Conservation (phyloP, 2,113 vertebrate genomes). For the Ameiurus melas region DNA sequence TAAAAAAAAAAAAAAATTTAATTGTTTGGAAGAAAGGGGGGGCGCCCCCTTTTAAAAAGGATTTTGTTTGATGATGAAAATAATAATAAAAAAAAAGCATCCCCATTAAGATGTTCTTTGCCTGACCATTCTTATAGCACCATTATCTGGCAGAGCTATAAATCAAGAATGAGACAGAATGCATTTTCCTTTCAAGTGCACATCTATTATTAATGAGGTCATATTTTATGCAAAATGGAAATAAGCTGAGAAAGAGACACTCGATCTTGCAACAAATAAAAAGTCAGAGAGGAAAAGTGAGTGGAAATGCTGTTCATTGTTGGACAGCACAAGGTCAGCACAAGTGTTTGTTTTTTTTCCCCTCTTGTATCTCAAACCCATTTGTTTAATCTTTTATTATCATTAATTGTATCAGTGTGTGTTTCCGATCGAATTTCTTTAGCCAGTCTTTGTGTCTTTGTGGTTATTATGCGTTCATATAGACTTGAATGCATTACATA, state of each 20-base stretch:
- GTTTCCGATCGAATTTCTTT: background rate
- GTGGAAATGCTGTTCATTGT: background rate
- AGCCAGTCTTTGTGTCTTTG: background rate
- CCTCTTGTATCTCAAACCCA: background rate
- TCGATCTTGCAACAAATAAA: too few species aligned
- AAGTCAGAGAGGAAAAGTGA: background rate
- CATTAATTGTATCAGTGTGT: background rate
- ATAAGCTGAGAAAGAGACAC: conserved; percentile 42
- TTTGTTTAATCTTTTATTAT: background rate
- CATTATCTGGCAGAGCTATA: conserved; percentile 47
- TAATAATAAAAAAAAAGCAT: background rate
- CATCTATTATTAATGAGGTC: conserved; percentile 57
- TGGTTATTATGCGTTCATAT: background rate
- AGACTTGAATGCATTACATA: conserved; percentile 21
- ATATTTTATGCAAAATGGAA: conserved; percentile 55
- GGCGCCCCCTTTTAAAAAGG: too few species aligned
- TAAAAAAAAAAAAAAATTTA: too few species aligned
- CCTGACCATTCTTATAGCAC: conserved; percentile 21
- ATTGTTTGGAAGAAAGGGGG: too few species aligned
- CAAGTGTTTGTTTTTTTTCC: background rate
- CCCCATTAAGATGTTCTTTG: conserved; percentile 34
- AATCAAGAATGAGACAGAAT: conserved; percentile 53
- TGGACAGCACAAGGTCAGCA: background rate
- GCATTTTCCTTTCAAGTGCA: conserved; percentile 50
- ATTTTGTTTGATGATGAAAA: too few species aligned